These are phyloP conservation scores for Alviniconcha strummeri DNA, from an alignment of 2,888 invertebrate genomes.

Conservation along the genomic window DNA sequence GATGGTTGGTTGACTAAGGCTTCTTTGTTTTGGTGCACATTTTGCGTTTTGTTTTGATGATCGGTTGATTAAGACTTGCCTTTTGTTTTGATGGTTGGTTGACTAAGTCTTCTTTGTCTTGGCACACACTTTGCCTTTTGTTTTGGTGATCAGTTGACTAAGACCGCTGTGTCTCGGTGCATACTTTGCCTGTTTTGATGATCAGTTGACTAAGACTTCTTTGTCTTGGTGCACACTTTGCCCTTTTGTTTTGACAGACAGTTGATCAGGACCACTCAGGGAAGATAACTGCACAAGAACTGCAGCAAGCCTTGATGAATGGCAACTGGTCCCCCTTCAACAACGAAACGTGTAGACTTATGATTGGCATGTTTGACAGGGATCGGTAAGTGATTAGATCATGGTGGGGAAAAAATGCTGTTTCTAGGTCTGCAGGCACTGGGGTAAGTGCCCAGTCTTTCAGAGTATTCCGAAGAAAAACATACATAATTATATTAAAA, in stretches of 20 bases:
- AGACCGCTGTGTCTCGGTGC: too few relatives aligned
- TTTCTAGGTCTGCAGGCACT: too few relatives aligned
- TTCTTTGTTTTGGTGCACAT: too few relatives aligned
- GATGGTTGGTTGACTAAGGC: too few relatives aligned
- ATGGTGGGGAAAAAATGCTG: too few relatives aligned
- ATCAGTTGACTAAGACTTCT: conserved; percentile 40
- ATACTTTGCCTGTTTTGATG: conserved; percentile 36
- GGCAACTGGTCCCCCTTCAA: conserved; percentile 74
- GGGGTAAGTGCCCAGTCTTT: not conserved
- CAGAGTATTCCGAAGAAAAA: not conserved
- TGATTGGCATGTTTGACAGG: conserved; percentile 74
- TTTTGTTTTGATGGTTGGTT: too few relatives aligned
- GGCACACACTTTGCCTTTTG: too few relatives aligned
- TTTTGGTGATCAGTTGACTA: too few relatives aligned
- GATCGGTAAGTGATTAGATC: conserved; percentile 58
- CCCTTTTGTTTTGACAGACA: conserved; percentile 46
- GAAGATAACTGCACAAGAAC: conserved; percentile 67
- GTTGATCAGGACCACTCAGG: conserved; percentile 69
- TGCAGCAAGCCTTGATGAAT: conserved; percentile 71
- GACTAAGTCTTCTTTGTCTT: too few relatives aligned
- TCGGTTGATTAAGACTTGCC: too few relatives aligned
- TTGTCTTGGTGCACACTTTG: too few relatives aligned
- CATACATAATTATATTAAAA: not conserved
- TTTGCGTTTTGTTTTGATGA: too few relatives aligned
- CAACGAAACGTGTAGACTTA: conserved; percentile 71